Conservation (phyloP, 2,888 invertebrate species). For the Cosmia pyralina region DNA sequence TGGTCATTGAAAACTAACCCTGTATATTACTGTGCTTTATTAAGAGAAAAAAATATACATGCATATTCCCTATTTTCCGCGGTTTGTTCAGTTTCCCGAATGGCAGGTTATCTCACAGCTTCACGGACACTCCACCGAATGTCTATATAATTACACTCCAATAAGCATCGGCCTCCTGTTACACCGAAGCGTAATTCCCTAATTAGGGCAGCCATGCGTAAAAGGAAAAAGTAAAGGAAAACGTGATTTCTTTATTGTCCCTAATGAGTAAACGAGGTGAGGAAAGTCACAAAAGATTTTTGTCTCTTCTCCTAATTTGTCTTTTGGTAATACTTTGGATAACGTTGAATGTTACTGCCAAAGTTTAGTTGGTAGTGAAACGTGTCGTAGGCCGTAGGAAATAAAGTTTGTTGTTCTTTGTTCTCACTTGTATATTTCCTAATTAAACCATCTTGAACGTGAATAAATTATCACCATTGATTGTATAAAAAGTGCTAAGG, state of each 20-base stretch:
- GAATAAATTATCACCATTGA: constrained; percentile 4
- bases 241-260: constrained; percentile 41
- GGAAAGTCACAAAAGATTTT: constrained; percentile 23
- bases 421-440: background rate
- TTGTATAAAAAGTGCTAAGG: constrained; percentile 12
- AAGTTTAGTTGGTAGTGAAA: constrained; percentile 8
- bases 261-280: constrained; percentile 42
- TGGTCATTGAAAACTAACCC: no score
- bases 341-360: background rate
- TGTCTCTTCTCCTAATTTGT: constrained; percentile 18
- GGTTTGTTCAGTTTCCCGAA: constrained; percentile 29
- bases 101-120: constrained; percentile 8
- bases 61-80: background rate
- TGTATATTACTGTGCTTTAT: no score
- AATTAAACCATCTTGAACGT: background rate
- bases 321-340: constrained; percentile 8
- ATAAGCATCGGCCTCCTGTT: constrained; percentile 4
- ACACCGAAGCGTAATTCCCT: constrained; percentile 30
- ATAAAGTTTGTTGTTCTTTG: background rate
- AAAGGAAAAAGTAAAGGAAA: constrained; percentile 24
- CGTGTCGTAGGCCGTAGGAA: background rate
- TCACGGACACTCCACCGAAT: constrained; percentile 26
- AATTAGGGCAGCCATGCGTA: constrained; percentile 14
- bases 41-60: no score
- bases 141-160: constrained; percentile 35